These are phyloP conservation scores for Diglossa brunneiventris DNA, from an alignment of 2,113 vertebrate species.

Conservation along the genomic window DNA sequence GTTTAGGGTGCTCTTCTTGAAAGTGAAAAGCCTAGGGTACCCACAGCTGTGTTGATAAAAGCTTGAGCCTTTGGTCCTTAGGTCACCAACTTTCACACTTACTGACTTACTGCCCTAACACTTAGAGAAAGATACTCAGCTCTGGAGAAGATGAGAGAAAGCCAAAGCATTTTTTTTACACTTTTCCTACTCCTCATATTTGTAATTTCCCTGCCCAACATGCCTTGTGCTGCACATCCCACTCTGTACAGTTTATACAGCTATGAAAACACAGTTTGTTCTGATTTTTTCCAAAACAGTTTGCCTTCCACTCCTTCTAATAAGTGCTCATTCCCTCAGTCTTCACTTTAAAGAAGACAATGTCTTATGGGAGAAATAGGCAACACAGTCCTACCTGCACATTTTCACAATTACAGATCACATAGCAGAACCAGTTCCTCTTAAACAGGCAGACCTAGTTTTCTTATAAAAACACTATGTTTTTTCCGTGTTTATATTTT, in stretches of 20 bases:
- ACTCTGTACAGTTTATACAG: background rate
- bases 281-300: background rate
- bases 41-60: background rate
- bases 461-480: background rate
- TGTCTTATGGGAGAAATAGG: background rate
- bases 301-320: background rate
- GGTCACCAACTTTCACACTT: background rate
- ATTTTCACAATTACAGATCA: background rate
- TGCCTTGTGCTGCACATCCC: background rate
- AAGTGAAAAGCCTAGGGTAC: background rate
- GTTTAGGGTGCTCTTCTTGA: background rate
- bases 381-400: background rate
- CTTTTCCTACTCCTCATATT: background rate
- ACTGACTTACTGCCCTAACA: background rate
- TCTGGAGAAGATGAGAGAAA: background rate
- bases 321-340: background rate
- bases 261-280: background rate
- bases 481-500: background rate
- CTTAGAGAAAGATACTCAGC: background rate
- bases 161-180: background rate
- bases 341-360: background rate
- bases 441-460: background rate
- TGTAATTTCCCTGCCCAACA: background rate
- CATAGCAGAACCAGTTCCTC: background rate
- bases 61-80: accelerated